phyloP scores from a whole-genome alignment of 92 coral and sea anemone genomes.

The Zoanthus sociatus region DNA sequence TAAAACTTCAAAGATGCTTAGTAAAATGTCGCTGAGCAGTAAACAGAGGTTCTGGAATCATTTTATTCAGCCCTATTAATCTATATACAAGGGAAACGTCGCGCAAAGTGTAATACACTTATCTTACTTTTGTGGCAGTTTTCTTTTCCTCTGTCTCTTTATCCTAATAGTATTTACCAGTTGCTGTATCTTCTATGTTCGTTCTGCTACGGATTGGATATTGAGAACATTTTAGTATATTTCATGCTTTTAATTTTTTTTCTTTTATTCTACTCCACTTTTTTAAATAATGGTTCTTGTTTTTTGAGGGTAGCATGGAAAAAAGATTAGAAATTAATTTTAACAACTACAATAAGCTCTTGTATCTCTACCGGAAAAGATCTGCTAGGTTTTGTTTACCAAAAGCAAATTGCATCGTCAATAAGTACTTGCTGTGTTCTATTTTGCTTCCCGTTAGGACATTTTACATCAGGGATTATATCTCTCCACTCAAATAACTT shows the following conservation, averaged over 20 bases:
- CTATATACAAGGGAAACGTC: too few species aligned
- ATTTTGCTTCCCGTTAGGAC: neutral
- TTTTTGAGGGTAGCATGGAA: neutral
- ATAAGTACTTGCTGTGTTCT: neutral
- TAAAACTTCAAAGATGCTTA: neutral
- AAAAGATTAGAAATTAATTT: neutral
- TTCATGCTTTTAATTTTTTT: neutral
- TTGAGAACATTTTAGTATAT: neutral
- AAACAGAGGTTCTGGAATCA: too few species aligned
- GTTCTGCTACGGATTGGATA: conserved; percentile 2
- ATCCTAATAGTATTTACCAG: neutral
- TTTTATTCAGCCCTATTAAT: too few species aligned
- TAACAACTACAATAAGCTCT: neutral
- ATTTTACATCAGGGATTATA: too few species aligned
- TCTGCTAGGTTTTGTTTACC: neutral
- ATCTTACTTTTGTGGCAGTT: conserved; percentile 7
- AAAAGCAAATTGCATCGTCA: neutral
- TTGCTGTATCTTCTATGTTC: conserved; percentile 7
- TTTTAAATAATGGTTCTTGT: neutral
- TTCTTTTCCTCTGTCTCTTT: neutral
- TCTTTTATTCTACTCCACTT: neutral
- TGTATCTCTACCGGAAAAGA: neutral
- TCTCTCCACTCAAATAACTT: too few species aligned
- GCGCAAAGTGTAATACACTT: neutral
- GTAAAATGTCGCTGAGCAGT: neutral